phyloP scores from a whole-genome alignment of 2,797 vertebrate genomes.

The Astyanax mexicanus region DNA sequence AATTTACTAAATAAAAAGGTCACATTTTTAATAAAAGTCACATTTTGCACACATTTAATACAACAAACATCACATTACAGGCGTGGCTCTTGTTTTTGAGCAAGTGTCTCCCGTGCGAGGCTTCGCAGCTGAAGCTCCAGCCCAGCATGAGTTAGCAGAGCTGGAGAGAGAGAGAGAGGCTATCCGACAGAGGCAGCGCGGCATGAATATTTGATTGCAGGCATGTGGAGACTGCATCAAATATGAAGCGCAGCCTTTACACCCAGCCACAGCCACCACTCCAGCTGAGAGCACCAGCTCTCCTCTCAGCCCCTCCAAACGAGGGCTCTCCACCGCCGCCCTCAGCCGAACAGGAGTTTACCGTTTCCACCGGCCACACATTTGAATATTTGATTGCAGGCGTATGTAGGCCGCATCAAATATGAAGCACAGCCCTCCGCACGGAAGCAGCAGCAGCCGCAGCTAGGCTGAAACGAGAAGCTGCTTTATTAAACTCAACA shows the following conservation, averaged over 20 bases:
- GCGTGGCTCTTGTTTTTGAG: neutral
- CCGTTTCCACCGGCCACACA: neutral
- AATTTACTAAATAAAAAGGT: too few species aligned
- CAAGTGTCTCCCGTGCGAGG: neutral
- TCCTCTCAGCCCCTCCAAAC: slow-evolving; percentile 26
- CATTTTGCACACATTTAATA: too few species aligned
- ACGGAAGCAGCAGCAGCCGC: neutral
- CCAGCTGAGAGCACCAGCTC: slow-evolving; percentile 46
- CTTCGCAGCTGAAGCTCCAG: neutral
- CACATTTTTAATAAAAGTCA: too few species aligned
- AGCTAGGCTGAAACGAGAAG: neutral
- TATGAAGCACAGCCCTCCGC: slow-evolving; percentile 26
- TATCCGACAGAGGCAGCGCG: slow-evolving; percentile 64
- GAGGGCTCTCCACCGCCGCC: slow-evolving; percentile 26
- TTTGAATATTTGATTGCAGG: slow-evolving; percentile 45
- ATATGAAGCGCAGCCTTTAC: slow-evolving; percentile 62
- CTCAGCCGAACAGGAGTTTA: neutral
- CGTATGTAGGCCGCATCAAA: slow-evolving; percentile 17
- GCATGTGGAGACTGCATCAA: slow-evolving; percentile 62
- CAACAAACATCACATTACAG: too few species aligned
- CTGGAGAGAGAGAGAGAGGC: slow-evolving; percentile 53
- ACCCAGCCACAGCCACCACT: slow-evolving; percentile 43
- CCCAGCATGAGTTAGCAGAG: slow-evolving; percentile 6
- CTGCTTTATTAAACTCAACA: slow-evolving; percentile 13
- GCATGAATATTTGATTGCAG: slow-evolving; percentile 77